Base-by-base conservation (phyloP, 92 coral and sea anemone genomes). In the Porites evermanni region DNA sequence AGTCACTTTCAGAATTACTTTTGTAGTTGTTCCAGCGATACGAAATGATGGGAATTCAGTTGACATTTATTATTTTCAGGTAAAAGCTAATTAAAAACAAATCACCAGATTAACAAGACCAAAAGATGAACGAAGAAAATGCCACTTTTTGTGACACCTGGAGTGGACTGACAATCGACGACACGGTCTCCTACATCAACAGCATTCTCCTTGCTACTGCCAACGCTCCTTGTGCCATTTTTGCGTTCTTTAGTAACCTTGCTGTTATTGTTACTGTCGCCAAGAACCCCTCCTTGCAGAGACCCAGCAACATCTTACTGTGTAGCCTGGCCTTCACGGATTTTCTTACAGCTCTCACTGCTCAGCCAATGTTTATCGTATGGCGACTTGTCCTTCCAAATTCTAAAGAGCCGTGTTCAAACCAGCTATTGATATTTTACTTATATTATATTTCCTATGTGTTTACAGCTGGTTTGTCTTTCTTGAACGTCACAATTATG, bases 321-420 rank as follows among this genome's bases (percentile, higher is more conserved):
- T 84, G 92, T 50, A 63, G 51, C 54, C 80, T 89, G 38, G 89
- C 89, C n/a, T 56, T 73, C 51, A 72, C 82, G 23, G 92, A 89
- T 61, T 89, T 72, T 67, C 78, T 85, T 23, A 78, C 74, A 6
- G 92, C 89, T 7, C 14, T 89, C 11, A 7, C 68, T 60, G 80
- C 86, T 29, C 79, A 83, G 54, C 83, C 92, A 38, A 38, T 38
- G 47, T 38, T 38, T 38, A 38, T 38, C 1, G 47, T 38, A 0
- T 38, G 47, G 47, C 47, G 47, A 38, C 47, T 38, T 38, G 47
- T 38, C 47, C 47, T 38, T 38, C 47, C 6, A 38, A 38, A 3
- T 38, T 38, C 47, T 38, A 38, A 38, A 38, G 47, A 38, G 47
- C 47, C 47, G 47, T 38, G 47, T 38, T 38, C 47, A 38, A 38